Conservation (phyloP, 2,113 vertebrate genomes). For the Cichladusa arquata region DNA sequence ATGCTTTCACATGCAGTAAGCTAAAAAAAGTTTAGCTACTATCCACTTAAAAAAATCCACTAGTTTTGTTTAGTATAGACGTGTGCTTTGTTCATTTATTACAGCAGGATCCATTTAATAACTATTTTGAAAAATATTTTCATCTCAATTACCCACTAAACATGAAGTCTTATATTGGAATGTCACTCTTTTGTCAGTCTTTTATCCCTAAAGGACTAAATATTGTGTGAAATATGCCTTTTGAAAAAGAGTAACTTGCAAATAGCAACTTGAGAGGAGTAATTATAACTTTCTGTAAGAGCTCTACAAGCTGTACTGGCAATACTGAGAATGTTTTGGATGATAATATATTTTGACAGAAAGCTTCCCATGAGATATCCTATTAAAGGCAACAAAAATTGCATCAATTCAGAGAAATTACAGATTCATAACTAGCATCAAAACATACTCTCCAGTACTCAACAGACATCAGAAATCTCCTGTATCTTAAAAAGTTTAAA, state of each 20-base stretch:
- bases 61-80: background rate
- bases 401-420: background rate
- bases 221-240: background rate
- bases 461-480: background rate
- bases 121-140: background rate
- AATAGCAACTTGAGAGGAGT: background rate
- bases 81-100: background rate
- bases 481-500: background rate
- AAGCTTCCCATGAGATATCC: background rate
- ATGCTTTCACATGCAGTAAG: background rate
- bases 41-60: background rate
- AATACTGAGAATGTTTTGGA: background rate
- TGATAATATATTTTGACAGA: background rate
- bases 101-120: background rate
- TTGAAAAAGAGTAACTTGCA: background rate
- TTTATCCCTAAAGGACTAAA: background rate
- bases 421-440: background rate
- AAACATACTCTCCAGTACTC: background rate
- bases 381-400: background rate
- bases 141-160: background rate
- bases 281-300: background rate
- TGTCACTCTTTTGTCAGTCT: background rate
- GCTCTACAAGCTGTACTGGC: background rate
- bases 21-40: background rate
- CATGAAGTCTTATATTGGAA: background rate